Evolutionary conservation across 2,888 invertebrate genomes (phyloP), one percentile per base, ranked within the genome.

Genomic region (Sphaerophoria taeniata): DNA sequence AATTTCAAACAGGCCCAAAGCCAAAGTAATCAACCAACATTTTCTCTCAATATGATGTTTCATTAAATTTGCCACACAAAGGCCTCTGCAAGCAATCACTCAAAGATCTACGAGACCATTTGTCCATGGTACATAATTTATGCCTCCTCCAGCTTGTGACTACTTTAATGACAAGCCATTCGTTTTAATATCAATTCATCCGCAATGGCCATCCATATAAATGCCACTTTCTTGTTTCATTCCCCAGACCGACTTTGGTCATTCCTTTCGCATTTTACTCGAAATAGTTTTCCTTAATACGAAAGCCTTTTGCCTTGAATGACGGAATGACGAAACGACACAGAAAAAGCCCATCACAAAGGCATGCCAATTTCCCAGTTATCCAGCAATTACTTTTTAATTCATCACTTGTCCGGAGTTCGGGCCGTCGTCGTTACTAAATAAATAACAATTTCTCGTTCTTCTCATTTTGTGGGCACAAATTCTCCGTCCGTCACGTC

Each of bases 351-450:
- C 55, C 45, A n/a, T 49, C n/a, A 58, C 72, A 63, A 75, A 69
- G 49, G 61, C 65, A 65, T 72, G 72, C 34, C 78, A 78, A 65
- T 63, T 70, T 43, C 9, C 70, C 70, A 65, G 80, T 76, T 76
- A 76, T 65, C 76, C 63, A 67, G 65, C 78, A 83, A 83, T 83
- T 74, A 75, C 63, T 60, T 74, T 84, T 75, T 69, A 79, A 73
- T 83, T 79, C 83, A 79, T 84, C 83, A 84, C 83, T 79, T 75
- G 70, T 78, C 70, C 79, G 39, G 51, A 43, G 36, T 24, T 24
- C 9, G 34, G 31, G 47, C 36, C 7, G 24, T 16, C 43, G 47
- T 31, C 7, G 24, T 16, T 49, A 53, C 67, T 79, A 63, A 58
- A 83, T 56, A 73, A 70, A 83, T 70, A 55, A 63, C 70, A 71